Conservation (phyloP, 2,797 vertebrate genomes). For the Novumbra hubbsi region DNA sequence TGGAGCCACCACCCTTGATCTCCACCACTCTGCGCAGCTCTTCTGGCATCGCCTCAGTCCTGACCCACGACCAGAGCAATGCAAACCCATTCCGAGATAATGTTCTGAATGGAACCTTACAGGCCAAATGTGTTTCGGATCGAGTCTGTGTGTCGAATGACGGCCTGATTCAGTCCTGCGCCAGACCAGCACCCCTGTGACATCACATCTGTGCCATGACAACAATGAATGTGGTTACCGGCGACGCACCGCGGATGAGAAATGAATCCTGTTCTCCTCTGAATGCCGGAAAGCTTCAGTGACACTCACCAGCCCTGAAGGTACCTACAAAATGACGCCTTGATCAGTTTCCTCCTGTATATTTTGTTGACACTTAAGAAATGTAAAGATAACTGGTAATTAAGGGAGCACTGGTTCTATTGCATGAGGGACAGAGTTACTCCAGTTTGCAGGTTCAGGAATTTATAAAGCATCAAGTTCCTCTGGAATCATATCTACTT, state of each 20-base stretch:
- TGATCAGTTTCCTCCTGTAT: constrained; percentile 2
- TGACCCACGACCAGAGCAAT: background rate
- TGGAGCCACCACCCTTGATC: background rate
- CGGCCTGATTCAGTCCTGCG: no score
- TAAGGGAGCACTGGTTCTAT: background rate
- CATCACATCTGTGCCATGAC: background rate
- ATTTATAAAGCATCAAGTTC: constrained; percentile 3
- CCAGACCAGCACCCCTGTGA: background rate
- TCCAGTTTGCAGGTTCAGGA: background rate
- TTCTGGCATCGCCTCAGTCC: background rate
- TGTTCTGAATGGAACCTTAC: background rate
- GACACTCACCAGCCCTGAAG: background rate
- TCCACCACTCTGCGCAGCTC: constrained; percentile 2
- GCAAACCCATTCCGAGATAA: constrained; percentile 1
- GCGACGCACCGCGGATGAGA: no score
- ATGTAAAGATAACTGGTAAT: background rate
- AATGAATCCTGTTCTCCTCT: background rate
- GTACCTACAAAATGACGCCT: constrained; percentile 1
- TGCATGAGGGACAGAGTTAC: background rate
- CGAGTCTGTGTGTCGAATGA: background rate
- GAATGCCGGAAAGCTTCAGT: background rate
- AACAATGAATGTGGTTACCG: background rate
- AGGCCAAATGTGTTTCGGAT: background rate
- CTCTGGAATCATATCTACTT: constrained; percentile 14
- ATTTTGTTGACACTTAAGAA: constrained; percentile 1